A percentile compares a stretch with the other conserved stretches of the same genome.
Evolutionary conservation across 1,140 invertebrate species (phyloP).

Genomic region (Drosophila novamexicana): DNA sequence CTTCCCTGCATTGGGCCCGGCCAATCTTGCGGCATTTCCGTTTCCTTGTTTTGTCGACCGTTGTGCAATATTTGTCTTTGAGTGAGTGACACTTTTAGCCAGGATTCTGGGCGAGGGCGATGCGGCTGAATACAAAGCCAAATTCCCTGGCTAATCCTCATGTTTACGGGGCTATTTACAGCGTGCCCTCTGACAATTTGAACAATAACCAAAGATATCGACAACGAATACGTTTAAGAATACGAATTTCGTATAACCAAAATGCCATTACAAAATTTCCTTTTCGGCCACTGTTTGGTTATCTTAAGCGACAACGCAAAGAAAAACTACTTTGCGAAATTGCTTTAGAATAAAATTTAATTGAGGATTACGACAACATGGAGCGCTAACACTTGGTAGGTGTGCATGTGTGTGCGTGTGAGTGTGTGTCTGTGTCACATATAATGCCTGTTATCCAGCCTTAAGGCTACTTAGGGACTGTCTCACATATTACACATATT

Average conservation of each 20-base stretch:
- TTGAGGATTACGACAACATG: slow-evolving; percentile 69
- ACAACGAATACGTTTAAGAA: slow-evolving; percentile 30
- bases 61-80: slow-evolving; percentile 76
- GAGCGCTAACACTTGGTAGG: slow-evolving; percentile 27
- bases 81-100: slow-evolving; percentile 80
- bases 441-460: slow-evolving; percentile 77
- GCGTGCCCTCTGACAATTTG: slow-evolving; percentile 69
- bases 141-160: slow-evolving; percentile 68
- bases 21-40: slow-evolving; percentile 78
- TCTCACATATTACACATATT: slow-evolving; percentile 80
- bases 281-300: slow-evolving; percentile 63
- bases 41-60: slow-evolving; percentile 49
- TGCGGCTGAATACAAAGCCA: slow-evolving; percentile 55
- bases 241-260: slow-evolving; percentile 14
- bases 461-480: slow-evolving; percentile 81
- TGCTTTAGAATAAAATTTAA: slow-evolving; percentile 83
- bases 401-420: slow-evolving; percentile 13
- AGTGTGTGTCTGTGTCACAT: slow-evolving; percentile 49
- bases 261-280: slow-evolving; percentile 37
- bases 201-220: slow-evolving; percentile 68
- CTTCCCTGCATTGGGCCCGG: slow-evolving; percentile 39
- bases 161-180: slow-evolving; percentile 81
- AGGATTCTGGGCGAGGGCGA: slow-evolving; percentile 17
- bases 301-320: slow-evolving; percentile 51
- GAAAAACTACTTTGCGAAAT: slow-evolving; percentile 78